phyloP scores from a whole-genome alignment of 2,888 invertebrate species.

The Palloptera scutellata region DNA sequence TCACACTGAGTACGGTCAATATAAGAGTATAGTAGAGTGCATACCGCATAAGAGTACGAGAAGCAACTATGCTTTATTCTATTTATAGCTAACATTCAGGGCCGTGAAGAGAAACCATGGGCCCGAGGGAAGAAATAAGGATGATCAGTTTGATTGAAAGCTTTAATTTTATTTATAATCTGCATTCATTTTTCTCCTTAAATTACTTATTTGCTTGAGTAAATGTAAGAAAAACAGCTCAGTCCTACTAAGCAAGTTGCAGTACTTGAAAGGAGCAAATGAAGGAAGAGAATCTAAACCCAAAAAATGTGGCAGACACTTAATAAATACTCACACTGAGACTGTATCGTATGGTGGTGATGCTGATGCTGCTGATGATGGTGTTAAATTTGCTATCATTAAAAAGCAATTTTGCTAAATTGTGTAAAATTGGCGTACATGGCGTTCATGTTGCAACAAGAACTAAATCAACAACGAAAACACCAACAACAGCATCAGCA shows the following conservation, averaged over 20 bases:
- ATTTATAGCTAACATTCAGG: no score
- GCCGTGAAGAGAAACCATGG: no score
- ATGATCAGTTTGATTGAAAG: no score
- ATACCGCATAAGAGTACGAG: no score
- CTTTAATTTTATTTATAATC: background rate
- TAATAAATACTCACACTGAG: conserved; percentile 8
- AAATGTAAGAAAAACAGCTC: background rate
- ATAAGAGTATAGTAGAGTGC: no score
- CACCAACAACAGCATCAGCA: conserved; percentile 3
- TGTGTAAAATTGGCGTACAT: conserved; percentile 20
- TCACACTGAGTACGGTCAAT: no score
- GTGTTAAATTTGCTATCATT: conserved; percentile 42
- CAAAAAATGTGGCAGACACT: conserved; percentile 4
- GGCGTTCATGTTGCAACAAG: conserved; percentile 4
- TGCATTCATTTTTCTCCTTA: background rate
- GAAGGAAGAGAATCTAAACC: background rate
- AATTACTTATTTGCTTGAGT: no score
- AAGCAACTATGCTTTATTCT: no score
- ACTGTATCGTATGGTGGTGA: background rate
- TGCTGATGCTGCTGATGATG: conserved; percentile 23
- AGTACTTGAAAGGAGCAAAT: background rate
- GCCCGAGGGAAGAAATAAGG: no score
- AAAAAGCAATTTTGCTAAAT: conserved; percentile 43
- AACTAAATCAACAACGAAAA: conserved; percentile 8
- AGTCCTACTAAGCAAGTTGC: background rate